A percentile compares a stretch with the other conserved stretches of the same genome.
These are phyloP conservation scores for Zoanthus gigantus DNA, from an alignment of 92 coral and sea anemone species.

Conservation along the genomic window DNA sequence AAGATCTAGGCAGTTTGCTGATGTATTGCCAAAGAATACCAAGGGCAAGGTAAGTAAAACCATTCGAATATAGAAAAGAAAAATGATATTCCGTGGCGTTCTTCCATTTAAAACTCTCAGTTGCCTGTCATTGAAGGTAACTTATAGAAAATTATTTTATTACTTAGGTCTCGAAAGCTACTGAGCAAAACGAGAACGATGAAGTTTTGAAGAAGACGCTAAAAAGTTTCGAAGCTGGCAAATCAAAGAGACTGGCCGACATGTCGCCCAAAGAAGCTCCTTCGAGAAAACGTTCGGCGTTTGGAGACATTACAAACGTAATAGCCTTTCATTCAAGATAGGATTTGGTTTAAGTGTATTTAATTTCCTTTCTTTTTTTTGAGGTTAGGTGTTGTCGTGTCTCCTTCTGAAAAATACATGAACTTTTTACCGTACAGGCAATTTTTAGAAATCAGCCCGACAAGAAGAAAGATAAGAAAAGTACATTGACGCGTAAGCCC, in stretches of 20 bases:
- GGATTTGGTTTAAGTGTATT: neutral
- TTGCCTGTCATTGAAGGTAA: neutral
- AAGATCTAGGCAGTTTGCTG: constrained; percentile 60
- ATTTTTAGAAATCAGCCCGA: constrained; percentile 26
- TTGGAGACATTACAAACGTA: constrained; percentile 97
- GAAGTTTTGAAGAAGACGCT: constrained; percentile 48
- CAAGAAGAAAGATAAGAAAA: constrained; percentile 39
- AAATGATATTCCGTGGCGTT: neutral
- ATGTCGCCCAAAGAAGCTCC: constrained; percentile 85
- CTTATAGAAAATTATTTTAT: constrained; percentile 1
- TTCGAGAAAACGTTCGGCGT: constrained; percentile 90
- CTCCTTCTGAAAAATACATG: neutral
- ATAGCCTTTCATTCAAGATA: constrained; percentile 9
- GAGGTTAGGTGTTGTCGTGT: neutral
- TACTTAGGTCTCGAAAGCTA: constrained; percentile 50
- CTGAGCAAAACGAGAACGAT: constrained; percentile 63
- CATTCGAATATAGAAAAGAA: neutral
- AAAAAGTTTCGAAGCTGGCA: constrained; percentile 63
- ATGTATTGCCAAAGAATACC: constrained; percentile 57
- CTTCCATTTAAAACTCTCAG: neutral
- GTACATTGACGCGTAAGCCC: constrained; percentile 13
- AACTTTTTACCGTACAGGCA: neutral
- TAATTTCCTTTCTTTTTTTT: neutral
- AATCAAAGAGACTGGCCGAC: constrained; percentile 85
- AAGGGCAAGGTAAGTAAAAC: constrained; percentile 43